phyloP scores from a whole-genome alignment of 92 coral and sea anemone species.

The Bergia puertoricense region DNA sequence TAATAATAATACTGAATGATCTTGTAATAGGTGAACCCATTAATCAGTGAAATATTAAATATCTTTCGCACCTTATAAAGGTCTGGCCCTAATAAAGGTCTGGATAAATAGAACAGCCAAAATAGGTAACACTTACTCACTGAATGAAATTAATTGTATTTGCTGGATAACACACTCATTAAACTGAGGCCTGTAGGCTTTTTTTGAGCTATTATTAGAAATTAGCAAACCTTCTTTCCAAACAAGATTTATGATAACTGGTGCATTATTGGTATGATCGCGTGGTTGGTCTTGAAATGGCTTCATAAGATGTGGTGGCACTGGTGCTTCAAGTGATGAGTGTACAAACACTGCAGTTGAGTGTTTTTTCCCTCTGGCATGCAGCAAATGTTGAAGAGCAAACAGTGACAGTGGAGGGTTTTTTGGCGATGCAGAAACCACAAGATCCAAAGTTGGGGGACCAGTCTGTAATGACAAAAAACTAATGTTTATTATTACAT shows the following conservation, averaged over 20 bases:
- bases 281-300: slow-evolving; percentile 33
- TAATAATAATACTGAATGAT: too few species aligned
- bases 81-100: too few species aligned
- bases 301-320: slow-evolving; percentile 50
- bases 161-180: too few species aligned
- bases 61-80: too few species aligned
- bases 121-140: too few species aligned
- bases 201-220: not conserved
- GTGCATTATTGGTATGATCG: slow-evolving; percentile 40
- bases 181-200: too few species aligned
- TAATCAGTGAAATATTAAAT: too few species aligned
- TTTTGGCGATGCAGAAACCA: slow-evolving; percentile 83
- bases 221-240: slow-evolving; percentile 84
- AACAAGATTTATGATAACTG: slow-evolving; percentile 68
- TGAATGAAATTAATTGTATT: too few species aligned
- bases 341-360: slow-evolving; percentile 69
- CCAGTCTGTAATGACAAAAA: slow-evolving; percentile 42
- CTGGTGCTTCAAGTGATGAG: slow-evolving; percentile 64
- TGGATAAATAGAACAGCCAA: too few species aligned
- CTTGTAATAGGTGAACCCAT: too few species aligned
- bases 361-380: slow-evolving; percentile 65
- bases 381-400: slow-evolving; percentile 69
- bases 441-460: slow-evolving; percentile 74
- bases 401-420: slow-evolving; percentile 85
- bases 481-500: not conserved